Conservation (phyloP, 1,140 invertebrate species). For the Drosophila biarmipes region DNA sequence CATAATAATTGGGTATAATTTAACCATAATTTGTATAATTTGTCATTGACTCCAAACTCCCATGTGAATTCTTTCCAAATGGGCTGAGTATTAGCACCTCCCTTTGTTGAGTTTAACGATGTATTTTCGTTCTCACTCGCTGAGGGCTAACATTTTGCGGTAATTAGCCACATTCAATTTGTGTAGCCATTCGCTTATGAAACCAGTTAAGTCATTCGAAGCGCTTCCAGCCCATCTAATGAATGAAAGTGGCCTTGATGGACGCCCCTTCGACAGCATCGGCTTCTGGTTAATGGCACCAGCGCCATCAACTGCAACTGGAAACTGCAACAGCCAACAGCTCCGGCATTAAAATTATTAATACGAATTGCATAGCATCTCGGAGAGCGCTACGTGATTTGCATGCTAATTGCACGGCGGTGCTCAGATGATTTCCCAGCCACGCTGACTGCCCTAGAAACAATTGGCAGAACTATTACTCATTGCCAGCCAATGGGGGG, state of each 20-base stretch:
- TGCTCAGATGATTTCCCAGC: constrained; percentile 19
- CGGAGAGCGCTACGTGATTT: constrained; percentile 67
- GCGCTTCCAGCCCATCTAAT: constrained; percentile 3
- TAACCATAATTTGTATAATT: not conserved
- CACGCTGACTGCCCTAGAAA: constrained; percentile 45
- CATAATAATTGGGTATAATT: too few species aligned
- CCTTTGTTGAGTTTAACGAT: not conserved
- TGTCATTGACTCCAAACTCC: not conserved
- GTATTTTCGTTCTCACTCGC: not conserved
- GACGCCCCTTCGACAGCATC: constrained; percentile 13
- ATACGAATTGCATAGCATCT: constrained; percentile 67
- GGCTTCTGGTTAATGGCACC: constrained; percentile 40
- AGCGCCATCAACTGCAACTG: constrained; percentile 29
- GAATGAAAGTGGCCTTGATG: constrained; percentile 22
- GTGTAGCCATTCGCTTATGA: constrained; percentile 14
- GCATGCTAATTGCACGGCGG: constrained; percentile 67
- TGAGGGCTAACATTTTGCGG: not conserved
- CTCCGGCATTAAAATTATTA: constrained; percentile 57
- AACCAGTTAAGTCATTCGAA: constrained; percentile 49
- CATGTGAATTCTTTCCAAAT: not conserved
- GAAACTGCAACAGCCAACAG: constrained; percentile 45
- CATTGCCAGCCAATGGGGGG: constrained; percentile 30
- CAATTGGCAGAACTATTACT: constrained; percentile 60
- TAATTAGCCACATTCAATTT: constrained; percentile 32
- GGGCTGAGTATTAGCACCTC: not conserved